Base-by-base conservation (phyloP, 2,797 vertebrate genomes). In the Anableps anableps region DNA sequence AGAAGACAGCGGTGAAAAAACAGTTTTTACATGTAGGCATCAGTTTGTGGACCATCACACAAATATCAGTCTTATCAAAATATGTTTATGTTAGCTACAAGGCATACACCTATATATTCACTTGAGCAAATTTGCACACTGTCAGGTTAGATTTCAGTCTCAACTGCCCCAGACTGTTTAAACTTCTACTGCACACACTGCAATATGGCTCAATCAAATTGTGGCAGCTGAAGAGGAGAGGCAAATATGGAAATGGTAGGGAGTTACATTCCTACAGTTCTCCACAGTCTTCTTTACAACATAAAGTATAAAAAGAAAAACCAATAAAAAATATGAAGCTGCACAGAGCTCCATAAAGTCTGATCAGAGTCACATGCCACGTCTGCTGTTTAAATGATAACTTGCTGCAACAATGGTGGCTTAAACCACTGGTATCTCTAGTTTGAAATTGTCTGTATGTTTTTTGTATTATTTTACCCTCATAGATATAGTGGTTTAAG, bases 401-500 rank as follows among this genome's bases (percentile, higher is more conserved):
- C 82, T 80, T 88, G 82, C 81, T 86, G 75, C 80, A 84, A 50
- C 66, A 72, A 51, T 87, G 78, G 81, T 53, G 75, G 86, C 79
- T 83, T n/a, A 51, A 80, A 82, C 81, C 88, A 78, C 80, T 90
- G 88, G 89, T 86, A 81, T 86, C 83, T 89, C 80, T 68, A 83
- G 81, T 87, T 89, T 75, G 64, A 80, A 82, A 51, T 41, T 75
- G 75, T 84, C 86, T 79, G 78, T 77, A 81, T 77, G 72, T 88
- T 75, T 88, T 76, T 89, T 78, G 80, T 29, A 64, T 60, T 19
- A 11, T 75, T 88, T 85, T 72, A 80, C 92, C 91, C 85, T 92
- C 91, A 92, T 85, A 87, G 48, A 84, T 85, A 83, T 96, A 96
- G 96, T 96, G 96, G 96, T 96, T 96, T 93, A 91, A 93, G 88